Base-by-base conservation (phyloP, 2,113 vertebrate species). In the Solea solea region DNA sequence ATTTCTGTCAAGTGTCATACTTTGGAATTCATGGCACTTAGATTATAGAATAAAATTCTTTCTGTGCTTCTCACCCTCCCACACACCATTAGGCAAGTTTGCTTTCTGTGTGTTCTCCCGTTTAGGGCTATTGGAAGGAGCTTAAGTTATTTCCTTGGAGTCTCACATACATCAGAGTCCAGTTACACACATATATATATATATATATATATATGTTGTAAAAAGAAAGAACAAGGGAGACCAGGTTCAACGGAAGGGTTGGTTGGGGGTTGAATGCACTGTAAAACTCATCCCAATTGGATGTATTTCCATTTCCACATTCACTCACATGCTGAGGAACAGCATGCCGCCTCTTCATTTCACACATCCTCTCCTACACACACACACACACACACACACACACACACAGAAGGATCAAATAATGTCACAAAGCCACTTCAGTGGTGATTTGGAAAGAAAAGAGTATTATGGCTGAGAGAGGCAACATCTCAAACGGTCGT, bases 51-150 rank as follows among this genome's bases (percentile, higher is more conserved):
- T 44, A 51, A 64, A 79, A 78, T 75, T 71, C 5, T 76, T 65
- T 72, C 67, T 77, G 71, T 76, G 64, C 69, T 65, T 81, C 61
- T 49, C 70, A 67, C 64, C 80, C 82, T 49, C 86, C 83, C 80
- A 87, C 88, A 80, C 77, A 75, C 73, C 84, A 92, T 92, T 89
- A 92, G 81, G 70, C 73, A 76, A 86, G 84, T 84, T 83, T 80
- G 66, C 72, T 55, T 83, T 75, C 46, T 73, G 59, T 34, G 69
- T 80, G 73, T 72, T 81, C 53, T 52, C 59, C 77, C 63, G 71
- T 88, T 88, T 81, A 83, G 84, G 83, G 71, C 72, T 80, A 81
- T 76, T 73, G 69, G 78, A 86, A 81, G 80, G 74, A 87, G 48
- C 46, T 63, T 48, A 40, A 60, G 52, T 41, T 40, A 79, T 78